Evolutionary conservation across 2,113 vertebrate genomes (phyloP), one percentile per base, ranked within the genome.

Genomic region (Clinocottus analis): DNA sequence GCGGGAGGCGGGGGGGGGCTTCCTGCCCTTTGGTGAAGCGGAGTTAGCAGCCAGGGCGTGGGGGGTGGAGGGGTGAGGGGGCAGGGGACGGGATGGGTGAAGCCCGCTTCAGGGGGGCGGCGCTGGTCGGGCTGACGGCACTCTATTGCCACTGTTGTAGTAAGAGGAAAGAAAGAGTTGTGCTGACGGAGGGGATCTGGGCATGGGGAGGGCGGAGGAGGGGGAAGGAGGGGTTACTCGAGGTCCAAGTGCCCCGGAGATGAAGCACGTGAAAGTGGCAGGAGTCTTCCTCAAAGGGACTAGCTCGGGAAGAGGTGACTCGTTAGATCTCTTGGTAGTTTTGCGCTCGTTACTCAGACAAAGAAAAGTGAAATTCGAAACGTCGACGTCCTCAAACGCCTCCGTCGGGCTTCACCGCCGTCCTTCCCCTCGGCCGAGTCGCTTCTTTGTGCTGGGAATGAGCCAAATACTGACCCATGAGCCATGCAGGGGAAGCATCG

Each of bases 111-210:
- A 85, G 84, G 86, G 73, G 45, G 70, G 69, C 83, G 56, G 77
- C 60, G 85, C 80, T 55, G 51, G 85, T 75, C 85, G 45, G 82
- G 89, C 85, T 89, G 88, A 91, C 90, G 70, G 79, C 89, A 85
- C 82, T 88, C 82, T 80, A 89, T 86, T 85, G 85, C 80, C 84
- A 76, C 87, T 87, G 82, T 84, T 85, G 75, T 87, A 82, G 76
- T 75, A 75, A 77, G 77, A 87, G 74, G 77, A 86, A 90, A 91
- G 86, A 92, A 93, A 93, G 86, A 83, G 87, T 92, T 93, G 87
- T 91, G 94, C 93, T 95, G 94, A 95, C 89, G 59, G 73, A 80
- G 89, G 85, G 77, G 75, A 86, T 85, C 88, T 83, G 72, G 33
- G 25, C 33, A 72, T 65, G 77, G 72, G 45, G 75, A 43, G 79